Evolutionary conservation across 37 sponge, comb jelly and placozoan genomes (phyloP), one percentile per base, ranked within the genome.

Genomic region (Chondrilla cf. caribensis): DNA sequence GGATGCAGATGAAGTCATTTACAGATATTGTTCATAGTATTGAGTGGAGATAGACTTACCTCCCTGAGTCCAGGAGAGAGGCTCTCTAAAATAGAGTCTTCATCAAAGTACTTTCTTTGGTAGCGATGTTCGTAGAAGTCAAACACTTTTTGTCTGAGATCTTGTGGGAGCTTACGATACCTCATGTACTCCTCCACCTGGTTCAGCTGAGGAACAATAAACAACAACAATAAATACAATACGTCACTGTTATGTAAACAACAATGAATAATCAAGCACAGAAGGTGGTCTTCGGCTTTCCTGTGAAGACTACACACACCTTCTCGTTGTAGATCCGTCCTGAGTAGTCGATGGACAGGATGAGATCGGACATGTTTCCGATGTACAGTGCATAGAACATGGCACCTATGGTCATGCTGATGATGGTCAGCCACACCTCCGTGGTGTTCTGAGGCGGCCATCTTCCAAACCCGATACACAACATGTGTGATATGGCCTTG

Each of bases 381-480:
- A 91, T 87, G 78, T 86, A 91, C 60, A 91, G 77, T 32, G 91
- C 91, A 66, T 91, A 91, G 88, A 91, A 80, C 38, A 79, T 58
- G 31, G 91, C 88, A 7, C 87, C 87, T 6, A n/a, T 79, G 29
- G 82, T 36, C 91, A 91, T 91, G 78, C 91, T 91, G 82, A 87
- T 75, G 38, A 91, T 84, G 24, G 91, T 91, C 38, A 87, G 60
- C 91, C 91, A 91, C 70, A 58, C 82, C 38, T 91, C 91, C 22
- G 70, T 71, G 18, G 26, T 76, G 37, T 83, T 87, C 80, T 84
- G 84, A n/a, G 91, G 91, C 11, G 91, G 91, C 38, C 40, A 84
- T 32, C 87, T 84, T 4, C 91, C 91, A 79, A 75, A 91, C 14
- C 91, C 91, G 76, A 91, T 91, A 78, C 91, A 91, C 60, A 60